Percentiles rank a stretch among this genome's conserved stretches.
phyloP scores from a whole-genome alignment of 2,888 invertebrate species.

The Nomada flava region DNA sequence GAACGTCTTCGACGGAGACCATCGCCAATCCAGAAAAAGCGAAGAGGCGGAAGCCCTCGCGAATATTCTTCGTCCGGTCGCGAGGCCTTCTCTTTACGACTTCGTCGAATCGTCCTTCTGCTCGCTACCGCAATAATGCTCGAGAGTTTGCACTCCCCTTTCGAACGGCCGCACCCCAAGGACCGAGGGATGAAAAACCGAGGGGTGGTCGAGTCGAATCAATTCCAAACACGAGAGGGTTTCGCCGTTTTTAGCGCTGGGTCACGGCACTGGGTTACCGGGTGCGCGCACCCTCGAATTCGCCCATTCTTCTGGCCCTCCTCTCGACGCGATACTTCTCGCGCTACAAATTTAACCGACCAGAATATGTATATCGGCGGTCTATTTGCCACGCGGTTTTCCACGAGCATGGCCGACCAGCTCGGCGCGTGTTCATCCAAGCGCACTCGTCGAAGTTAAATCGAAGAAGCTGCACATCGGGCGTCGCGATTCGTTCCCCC shows the following conservation, averaged over 20 bases:
- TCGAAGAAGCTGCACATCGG: not conserved
- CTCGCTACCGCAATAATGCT: constrained; percentile 68
- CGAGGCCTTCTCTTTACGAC: constrained; percentile 48
- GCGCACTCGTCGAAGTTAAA: not conserved
- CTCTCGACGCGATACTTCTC: constrained; percentile 35
- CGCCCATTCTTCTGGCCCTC: constrained; percentile 37
- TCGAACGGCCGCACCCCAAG: constrained; percentile 59
- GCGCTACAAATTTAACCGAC: constrained; percentile 47
- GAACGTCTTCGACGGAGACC: too few species aligned
- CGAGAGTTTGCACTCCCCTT: constrained; percentile 66
- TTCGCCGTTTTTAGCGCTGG: constrained; percentile 67
- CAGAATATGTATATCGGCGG: not conserved
- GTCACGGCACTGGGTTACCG: constrained; percentile 73
- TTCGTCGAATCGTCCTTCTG: constrained; percentile 50
- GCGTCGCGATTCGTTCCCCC: too few species aligned
- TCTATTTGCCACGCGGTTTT: not conserved
- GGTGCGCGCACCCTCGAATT: constrained; percentile 64
- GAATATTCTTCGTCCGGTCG: constrained; percentile 52
- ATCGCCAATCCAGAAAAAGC: not conserved
- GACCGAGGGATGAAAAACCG: constrained; percentile 70
- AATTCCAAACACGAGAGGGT: constrained; percentile 73
- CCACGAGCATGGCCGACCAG: too few species aligned
- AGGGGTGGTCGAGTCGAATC: constrained; percentile 73
- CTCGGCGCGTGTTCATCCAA: too few species aligned
- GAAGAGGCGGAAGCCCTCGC: constrained; percentile 12